Evolutionary conservation across 2,113 vertebrate species (phyloP), one percentile per base, ranked within the genome.

Genomic region (Hylia prasina): DNA sequence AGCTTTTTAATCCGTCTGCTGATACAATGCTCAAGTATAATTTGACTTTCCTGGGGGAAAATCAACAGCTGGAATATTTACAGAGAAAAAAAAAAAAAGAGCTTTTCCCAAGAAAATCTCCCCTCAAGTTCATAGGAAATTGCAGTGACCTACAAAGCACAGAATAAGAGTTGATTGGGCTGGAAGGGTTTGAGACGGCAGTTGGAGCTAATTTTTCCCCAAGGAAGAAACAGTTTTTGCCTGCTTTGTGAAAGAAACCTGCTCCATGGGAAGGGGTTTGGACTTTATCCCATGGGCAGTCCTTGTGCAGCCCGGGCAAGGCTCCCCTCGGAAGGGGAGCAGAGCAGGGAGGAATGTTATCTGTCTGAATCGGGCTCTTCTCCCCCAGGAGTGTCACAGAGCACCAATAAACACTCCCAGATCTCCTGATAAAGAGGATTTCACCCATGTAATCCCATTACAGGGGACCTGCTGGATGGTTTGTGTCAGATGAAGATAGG

Each of bases 21-120:
- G 85, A 96, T 94, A 92, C 68, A 94, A 82, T 27, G 51, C 77
- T 87, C 57, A 64, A 89, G 87, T 80, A 96, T 90, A 95, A 97
- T 94, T 96, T 91, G 93, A 83, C 56, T 94, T 97, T 97, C 96
- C 91, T 97, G 35, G 16, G 95, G 89, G 92, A 97, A 97, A 96
- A 94, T 83, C 77, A 86, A 83, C 87, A 66, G 87, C 91, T 96
- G 95, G 97, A 97, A 97, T 90, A 90, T 76, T 93, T 94, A 92
- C 87, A 97, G 93, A 54, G 23, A 10, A 4, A 13, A 37, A 40
- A 22, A 53, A 54, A 23, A 96, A 82, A 50, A 8, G 39, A 64
- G 24, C 12, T 89, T 96, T 96, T 97, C 96, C 97, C 96, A 96
- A 96, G 95, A 96, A 97, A 96, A 90, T 47, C 69, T 96, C 89